These are phyloP conservation scores for Drosophila cracens DNA, from an alignment of 2,888 invertebrate genomes.

Conservation along the genomic window DNA sequence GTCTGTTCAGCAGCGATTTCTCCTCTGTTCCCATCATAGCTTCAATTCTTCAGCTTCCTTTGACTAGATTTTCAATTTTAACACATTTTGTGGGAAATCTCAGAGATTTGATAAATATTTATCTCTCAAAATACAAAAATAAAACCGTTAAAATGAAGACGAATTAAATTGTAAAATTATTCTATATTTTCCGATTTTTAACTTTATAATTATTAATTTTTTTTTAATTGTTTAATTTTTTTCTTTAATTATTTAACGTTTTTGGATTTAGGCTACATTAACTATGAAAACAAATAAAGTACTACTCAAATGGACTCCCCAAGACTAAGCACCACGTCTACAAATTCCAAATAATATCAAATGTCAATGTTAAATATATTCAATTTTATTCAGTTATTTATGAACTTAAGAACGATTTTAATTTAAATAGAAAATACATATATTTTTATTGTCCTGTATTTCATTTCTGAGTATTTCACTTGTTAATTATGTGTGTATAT, in stretches of 20 bases:
- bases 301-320: neutral
- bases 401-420: constrained; percentile 56
- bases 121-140: neutral
- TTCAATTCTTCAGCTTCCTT: neutral
- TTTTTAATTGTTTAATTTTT: neutral
- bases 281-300: neutral
- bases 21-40: neutral
- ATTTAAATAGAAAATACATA: constrained; percentile 44
- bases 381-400: constrained; percentile 37
- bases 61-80: neutral
- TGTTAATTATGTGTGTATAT: constrained; percentile 35
- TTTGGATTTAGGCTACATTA: neutral
- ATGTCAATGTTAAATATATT: constrained; percentile 19
- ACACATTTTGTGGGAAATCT: neutral
- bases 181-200: neutral
- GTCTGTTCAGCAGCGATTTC: neutral
- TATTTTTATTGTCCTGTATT: constrained; percentile 70
- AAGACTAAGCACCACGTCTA: neutral
- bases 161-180: neutral
- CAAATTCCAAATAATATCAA: neutral
- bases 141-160: neutral
- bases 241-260: neutral
- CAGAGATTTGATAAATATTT: no score
- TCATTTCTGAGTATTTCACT: constrained; percentile 67
- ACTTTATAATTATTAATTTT: neutral